A percentile compares a stretch with the other conserved stretches of the same genome.
These are phyloP conservation scores for Oryctolagus cuniculus DNA, from an alignment of 2,113 vertebrate genomes.

Conservation along the genomic window DNA sequence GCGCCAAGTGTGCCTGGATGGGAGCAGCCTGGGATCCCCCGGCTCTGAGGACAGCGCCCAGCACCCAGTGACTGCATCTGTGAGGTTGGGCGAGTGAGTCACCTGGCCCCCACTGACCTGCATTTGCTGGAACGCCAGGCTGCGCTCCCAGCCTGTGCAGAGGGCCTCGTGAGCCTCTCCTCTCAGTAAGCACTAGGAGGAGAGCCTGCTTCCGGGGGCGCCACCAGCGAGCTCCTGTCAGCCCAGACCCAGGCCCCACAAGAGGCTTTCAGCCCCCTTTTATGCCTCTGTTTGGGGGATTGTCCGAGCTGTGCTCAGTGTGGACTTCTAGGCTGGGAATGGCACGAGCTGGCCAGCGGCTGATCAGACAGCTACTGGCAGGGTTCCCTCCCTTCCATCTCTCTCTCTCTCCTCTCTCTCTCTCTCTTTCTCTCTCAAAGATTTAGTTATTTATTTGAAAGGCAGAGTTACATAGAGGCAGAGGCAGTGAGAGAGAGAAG, in stretches of 20 bases:
- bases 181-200: neutral
- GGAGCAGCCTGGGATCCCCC: neutral
- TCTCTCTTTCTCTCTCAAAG: too few species aligned
- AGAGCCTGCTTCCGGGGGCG: rapidly evolving
- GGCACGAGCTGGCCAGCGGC: neutral
- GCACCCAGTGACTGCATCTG: neutral
- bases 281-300: neutral
- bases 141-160: neutral
- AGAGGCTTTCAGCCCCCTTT: neutral
- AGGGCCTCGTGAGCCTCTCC: neutral
- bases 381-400: too few species aligned
- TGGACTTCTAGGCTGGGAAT: neutral
- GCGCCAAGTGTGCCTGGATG: neutral
- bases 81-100: neutral
- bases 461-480: too few species aligned
- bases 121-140: neutral
- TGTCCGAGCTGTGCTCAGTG: neutral
- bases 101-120: neutral
- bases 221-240: neutral
- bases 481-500: too few species aligned
- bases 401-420: too few species aligned
- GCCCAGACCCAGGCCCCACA: neutral
- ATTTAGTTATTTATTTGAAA: too few species aligned
- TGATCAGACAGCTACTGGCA: neutral
- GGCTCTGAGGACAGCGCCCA: neutral